Evolutionary conservation across 1,140 invertebrate species (phyloP).

Genomic region (Archegozetes longisetosus): DNA sequence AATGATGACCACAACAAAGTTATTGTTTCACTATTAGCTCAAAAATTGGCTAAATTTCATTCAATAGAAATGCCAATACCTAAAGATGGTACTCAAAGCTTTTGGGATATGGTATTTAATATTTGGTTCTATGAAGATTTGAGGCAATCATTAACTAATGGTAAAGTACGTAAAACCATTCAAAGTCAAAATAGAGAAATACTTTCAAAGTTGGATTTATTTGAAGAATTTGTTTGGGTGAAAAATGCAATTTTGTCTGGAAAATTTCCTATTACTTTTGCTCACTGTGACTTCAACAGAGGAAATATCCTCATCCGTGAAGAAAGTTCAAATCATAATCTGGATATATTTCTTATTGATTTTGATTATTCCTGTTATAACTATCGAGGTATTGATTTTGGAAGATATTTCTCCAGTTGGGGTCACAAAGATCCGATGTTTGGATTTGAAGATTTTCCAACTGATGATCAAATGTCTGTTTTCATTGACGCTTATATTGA

Average conservation of each 20-base stretch:
- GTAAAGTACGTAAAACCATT: too few species aligned
- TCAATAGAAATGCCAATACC: neutral
- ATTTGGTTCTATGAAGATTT: neutral
- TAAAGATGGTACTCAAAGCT: neutral
- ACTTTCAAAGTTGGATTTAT: neutral
- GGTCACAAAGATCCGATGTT: constrained; percentile 4
- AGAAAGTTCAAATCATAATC: neutral
- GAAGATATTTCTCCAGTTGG: constrained; percentile 9
- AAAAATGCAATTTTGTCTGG: neutral
- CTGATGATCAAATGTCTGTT: constrained; percentile 3
- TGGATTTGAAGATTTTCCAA: constrained; percentile 10
- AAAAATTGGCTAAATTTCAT: constrained; percentile 1
- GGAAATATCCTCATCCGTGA: constrained; percentile 2
- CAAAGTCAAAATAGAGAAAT: neutral
- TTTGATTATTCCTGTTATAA: constrained; percentile 8
- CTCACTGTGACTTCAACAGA: constrained; percentile 9
- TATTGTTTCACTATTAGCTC: neutral
- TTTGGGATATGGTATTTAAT: too few species aligned
- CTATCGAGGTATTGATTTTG: constrained; percentile 9
- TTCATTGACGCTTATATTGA: constrained; percentile 5
- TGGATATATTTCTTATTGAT: constrained; percentile 3
- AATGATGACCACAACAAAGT: neutral
- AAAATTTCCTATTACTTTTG: neutral
- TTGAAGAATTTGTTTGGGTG: neutral
- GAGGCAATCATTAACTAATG: too few species aligned